Evolutionary conservation across 2,888 invertebrate species (phyloP).

Genomic region (Drosophila longiperda): DNA sequence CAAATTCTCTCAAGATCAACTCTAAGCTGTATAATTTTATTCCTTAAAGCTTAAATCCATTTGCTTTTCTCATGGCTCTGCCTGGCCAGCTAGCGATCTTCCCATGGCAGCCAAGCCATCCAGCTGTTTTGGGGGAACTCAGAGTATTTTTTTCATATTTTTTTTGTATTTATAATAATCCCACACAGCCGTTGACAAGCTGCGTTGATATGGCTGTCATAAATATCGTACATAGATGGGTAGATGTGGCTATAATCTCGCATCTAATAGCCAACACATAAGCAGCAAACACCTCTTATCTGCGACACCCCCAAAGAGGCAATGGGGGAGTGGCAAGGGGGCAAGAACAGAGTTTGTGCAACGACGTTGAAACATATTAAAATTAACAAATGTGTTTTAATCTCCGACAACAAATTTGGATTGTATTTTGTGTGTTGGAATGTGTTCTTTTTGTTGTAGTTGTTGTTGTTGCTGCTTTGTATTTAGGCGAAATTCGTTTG

Average conservation of each 20-base stretch:
- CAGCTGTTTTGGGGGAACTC: constrained; percentile 49
- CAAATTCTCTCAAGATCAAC: neutral
- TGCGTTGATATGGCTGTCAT: constrained; percentile 72
- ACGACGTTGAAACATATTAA: constrained; percentile 75
- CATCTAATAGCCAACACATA: constrained; percentile 68
- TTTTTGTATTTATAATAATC: constrained; percentile 33
- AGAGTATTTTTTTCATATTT: neutral
- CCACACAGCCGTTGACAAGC: constrained; percentile 61
- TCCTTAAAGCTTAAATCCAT: neutral
- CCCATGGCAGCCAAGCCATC: constrained; percentile 42
- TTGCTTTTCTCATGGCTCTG: constrained; percentile 11
- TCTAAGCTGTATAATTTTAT: neutral
- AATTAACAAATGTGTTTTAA: constrained; percentile 82
- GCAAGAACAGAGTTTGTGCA: constrained; percentile 62
- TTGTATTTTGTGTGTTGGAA: constrained; percentile 57
- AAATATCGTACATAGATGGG: constrained; percentile 48
- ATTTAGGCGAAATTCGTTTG: constrained; percentile 68
- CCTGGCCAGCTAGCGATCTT: constrained; percentile 33
- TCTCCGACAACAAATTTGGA: constrained; percentile 80
- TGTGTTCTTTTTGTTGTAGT: constrained; percentile 25
- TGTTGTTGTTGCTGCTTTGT: constrained; percentile 4
- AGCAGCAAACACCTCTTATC: constrained; percentile 74
- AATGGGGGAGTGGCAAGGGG: neutral
- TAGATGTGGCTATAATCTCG: constrained; percentile 55
- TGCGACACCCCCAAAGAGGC: constrained; percentile 31